Evolutionary conservation across 2,797 vertebrate species (phyloP), one percentile per base, ranked within the genome.

Genomic region (Schizopygopsis pylzovi): DNA sequence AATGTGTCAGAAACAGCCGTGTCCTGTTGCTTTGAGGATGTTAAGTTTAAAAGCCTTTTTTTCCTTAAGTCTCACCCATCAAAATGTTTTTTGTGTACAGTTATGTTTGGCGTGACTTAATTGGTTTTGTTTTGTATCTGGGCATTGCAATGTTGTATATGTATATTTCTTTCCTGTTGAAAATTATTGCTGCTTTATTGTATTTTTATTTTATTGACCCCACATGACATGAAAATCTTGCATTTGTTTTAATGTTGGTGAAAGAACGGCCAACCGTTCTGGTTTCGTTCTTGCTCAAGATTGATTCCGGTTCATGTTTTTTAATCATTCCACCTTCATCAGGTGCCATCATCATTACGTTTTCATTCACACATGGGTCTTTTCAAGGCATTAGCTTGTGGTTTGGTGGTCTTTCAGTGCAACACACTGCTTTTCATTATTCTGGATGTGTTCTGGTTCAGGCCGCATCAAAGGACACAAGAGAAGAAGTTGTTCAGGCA

Each of bases 201-300:
- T 87, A 84, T 89, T 68, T 25, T 63, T 54, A 43, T 33, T 33
- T 3, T 4, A 61, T 20, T 25, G n/a, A 33, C 25, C 39, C 5
- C 39, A 56, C 52, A 9, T 41, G 52, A 56, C 49, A 77, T 59
- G 6, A 59, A 71, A 28, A 43, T 59, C 37, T 13, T 33, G n/a
- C 22, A 22, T 73, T 72, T 77, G 39, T 63, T 70, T 49, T 61
- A 75, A 41, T 52, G 54, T 88, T 79, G 89, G 95, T 95, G 92
- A 94, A 95, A 94, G 94, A 95, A 94, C 95, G 47, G 80, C 37
- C 63, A 16, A 18, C n/a, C 5, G 1, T 61, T n/a, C 56, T 61
- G 56, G 22, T n/a, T 61, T 71, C 70, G 79, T 88, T 67, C 22
- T 15, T 52, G 67, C 41, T 81, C 56, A 33, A 52, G 39, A n/a